These are phyloP conservation scores for Caiman crocodilus DNA, from an alignment of 2,797 vertebrate species.

Conservation along the genomic window DNA sequence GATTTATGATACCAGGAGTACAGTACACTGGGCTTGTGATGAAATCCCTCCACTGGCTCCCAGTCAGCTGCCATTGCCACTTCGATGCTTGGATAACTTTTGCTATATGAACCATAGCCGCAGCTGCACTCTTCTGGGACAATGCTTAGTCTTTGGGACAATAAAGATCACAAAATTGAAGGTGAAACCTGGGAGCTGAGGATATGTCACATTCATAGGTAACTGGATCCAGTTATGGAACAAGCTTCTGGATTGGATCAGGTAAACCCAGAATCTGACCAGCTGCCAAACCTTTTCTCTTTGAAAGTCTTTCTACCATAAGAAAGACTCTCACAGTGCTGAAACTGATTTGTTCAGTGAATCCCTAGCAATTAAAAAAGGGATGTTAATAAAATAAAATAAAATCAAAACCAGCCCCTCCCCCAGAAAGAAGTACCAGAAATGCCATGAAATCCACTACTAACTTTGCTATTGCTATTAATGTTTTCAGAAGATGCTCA, in stretches of 20 bases:
- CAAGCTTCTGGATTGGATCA: no score
- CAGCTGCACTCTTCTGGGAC: background rate
- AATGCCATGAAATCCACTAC: background rate
- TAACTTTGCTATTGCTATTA: background rate
- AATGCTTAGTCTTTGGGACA: background rate
- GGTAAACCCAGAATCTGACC: background rate
- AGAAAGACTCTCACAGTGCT: background rate
- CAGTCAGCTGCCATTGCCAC: background rate
- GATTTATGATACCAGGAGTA: background rate
- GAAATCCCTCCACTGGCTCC: background rate
- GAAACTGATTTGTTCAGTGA: no score
- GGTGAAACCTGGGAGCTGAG: background rate
- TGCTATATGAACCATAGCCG: background rate
- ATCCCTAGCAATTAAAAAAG: no score
- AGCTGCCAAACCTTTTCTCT: background rate
- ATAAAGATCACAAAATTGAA: background rate
- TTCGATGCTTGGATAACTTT: background rate
- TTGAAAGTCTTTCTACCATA: background rate
- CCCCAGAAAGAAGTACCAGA: background rate
- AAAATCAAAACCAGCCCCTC: background rate
- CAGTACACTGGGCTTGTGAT: fast-evolving
- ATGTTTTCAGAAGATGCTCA: background rate
- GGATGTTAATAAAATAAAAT: no score
- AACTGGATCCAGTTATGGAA: background rate
- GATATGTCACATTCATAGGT: background rate